A percentile compares a stretch with the other conserved stretches of the same genome.
Evolutionary conservation across 2,797 vertebrate species (phyloP).

Genomic region (Eidolon dupreanum): DNA sequence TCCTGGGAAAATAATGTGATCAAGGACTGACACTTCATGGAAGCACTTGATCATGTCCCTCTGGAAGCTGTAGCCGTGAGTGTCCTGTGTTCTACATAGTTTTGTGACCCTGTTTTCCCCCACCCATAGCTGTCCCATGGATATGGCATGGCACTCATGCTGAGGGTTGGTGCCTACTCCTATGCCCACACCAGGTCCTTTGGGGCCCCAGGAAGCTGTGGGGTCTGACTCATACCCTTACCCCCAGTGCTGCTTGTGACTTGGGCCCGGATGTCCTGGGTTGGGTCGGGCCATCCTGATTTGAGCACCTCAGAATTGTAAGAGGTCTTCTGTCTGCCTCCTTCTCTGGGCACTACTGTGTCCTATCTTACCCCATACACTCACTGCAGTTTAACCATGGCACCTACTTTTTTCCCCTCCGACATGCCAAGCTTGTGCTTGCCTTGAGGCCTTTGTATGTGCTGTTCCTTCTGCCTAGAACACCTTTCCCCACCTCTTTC

Average conservation of each 20-base stretch:
- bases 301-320: background rate
- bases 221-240: slow-evolving; percentile 66
- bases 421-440: background rate
- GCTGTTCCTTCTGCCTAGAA: background rate
- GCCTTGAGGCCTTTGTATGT: background rate
- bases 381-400: background rate
- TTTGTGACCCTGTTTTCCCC: background rate
- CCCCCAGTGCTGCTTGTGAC: slow-evolving; percentile 27
- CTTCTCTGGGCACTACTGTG: background rate
- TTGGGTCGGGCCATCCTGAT: slow-evolving; percentile 40
- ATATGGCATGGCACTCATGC: background rate
- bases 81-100: background rate
- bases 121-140: background rate
- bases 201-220: slow-evolving; percentile 50
- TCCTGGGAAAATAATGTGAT: background rate
- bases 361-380: background rate
- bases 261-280: slow-evolving; percentile 49
- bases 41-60: background rate
- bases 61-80: background rate
- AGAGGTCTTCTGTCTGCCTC: background rate
- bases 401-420: background rate
- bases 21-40: background rate
- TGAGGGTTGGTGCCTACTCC: background rate
- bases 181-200: slow-evolving; percentile 23
- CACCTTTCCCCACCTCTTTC: slow-evolving; percentile 14